phyloP scores from a whole-genome alignment of 2,797 vertebrate species.

The Tamandua tetradactyla region DNA sequence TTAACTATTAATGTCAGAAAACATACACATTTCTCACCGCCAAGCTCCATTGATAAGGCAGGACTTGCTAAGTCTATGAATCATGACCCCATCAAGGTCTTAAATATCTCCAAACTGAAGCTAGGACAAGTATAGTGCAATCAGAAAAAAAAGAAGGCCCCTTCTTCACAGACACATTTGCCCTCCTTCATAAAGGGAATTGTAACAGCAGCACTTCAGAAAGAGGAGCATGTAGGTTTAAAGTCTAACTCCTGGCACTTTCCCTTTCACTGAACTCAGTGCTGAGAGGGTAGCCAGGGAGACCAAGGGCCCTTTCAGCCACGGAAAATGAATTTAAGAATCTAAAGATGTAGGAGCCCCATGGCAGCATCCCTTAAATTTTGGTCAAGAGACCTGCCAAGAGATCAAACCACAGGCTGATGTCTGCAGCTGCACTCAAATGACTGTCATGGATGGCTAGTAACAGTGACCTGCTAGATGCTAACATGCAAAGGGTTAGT shows the following conservation, averaged over 20 bases:
- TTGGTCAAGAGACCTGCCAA: neutral
- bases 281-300: neutral
- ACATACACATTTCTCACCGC: fast-evolving
- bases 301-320: neutral
- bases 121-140: constrained; percentile 48
- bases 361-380: neutral
- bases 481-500: neutral
- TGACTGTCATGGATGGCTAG: neutral
- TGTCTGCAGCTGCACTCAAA: neutral
- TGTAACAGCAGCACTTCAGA: neutral
- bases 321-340: neutral
- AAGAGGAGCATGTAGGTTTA: neutral
- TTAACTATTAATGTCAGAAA: neutral
- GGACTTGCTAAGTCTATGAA: constrained; percentile 45
- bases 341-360: neutral
- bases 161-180: neutral
- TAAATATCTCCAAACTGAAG: neutral
- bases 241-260: neutral
- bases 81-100: constrained; percentile 45
- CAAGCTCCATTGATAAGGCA: constrained; percentile 16
- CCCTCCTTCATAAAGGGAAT: neutral
- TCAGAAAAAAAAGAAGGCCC: neutral
- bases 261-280: neutral
- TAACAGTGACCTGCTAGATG: neutral
- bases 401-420: neutral